Percentiles rank a stretch among this genome's conserved stretches.
Conservation (phyloP, 2,888 invertebrate species). For the Lomographa bimaculata region DNA sequence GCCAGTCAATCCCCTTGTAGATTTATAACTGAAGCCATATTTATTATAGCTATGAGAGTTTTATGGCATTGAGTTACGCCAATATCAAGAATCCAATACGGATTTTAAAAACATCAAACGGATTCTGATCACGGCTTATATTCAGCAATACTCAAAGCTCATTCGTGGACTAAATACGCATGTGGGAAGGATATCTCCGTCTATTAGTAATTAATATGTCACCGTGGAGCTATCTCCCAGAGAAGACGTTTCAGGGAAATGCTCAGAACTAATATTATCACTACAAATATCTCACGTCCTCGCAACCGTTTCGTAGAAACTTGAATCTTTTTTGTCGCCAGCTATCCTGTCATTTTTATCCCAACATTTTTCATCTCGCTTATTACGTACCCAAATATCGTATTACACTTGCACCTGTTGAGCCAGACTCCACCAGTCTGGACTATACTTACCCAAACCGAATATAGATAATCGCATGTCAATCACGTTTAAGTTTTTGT, state of each 20-base stretch:
- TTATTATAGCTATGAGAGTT: constrained; percentile 42
- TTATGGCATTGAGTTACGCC: constrained; percentile 42
- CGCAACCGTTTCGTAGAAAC: constrained; percentile 64
- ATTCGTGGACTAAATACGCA: constrained; percentile 45
- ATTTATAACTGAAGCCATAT: constrained; percentile 36
- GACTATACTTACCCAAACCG: constrained; percentile 30
- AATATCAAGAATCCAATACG: constrained; percentile 38
- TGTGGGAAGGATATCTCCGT: constrained; percentile 47
- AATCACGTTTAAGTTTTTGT: too few relatives aligned
- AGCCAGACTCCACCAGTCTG: constrained; percentile 25
- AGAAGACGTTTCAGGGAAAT: constrained; percentile 64
- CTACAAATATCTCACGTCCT: constrained; percentile 70
- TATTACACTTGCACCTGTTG: constrained; percentile 61
- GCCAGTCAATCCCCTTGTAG: constrained; percentile 13
- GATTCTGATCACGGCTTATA: constrained; percentile 41
- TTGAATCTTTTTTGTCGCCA: constrained; percentile 47
- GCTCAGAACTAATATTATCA: constrained; percentile 72
- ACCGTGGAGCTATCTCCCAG: constrained; percentile 45
- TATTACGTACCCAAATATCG: constrained; percentile 51
- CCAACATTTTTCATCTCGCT: constrained; percentile 53
- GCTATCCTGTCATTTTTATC: constrained; percentile 54
- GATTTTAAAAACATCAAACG: constrained; percentile 38
- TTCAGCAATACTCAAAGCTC: constrained; percentile 32
- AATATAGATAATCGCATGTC: too few relatives aligned
- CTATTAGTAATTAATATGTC: constrained; percentile 68